A percentile compares a stretch with the other conserved stretches of the same genome.
These are phyloP conservation scores for Scaptomyza graminum DNA, from an alignment of 1,140 invertebrate species.

Conservation along the genomic window DNA sequence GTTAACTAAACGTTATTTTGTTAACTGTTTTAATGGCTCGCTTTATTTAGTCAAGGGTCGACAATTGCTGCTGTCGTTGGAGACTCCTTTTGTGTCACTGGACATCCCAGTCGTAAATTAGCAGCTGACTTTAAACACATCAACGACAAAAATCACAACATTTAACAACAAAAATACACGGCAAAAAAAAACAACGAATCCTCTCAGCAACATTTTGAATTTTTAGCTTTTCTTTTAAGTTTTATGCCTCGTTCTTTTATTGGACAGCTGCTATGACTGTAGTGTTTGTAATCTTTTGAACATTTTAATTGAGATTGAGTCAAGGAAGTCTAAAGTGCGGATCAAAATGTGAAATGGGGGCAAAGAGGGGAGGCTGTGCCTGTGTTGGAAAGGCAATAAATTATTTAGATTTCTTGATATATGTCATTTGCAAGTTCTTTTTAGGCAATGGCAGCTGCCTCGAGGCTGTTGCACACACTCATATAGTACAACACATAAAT, in stretches of 20 bases:
- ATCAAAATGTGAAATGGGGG: background rate
- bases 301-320: background rate
- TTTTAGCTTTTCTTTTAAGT: background rate
- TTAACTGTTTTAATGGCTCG: slow-evolving; percentile 28
- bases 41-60: slow-evolving; percentile 42
- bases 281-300: background rate
- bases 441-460: slow-evolving; percentile 6
- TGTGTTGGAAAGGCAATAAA: background rate
- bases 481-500: slow-evolving; percentile 9
- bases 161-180: background rate
- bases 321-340: background rate
- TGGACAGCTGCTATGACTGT: background rate
- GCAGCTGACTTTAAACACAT: slow-evolving; percentile 42
- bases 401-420: slow-evolving; percentile 6
- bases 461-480: background rate
- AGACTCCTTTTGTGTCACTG: slow-evolving; percentile 54
- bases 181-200: background rate
- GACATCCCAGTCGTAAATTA: slow-evolving; percentile 69
- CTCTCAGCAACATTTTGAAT: background rate
- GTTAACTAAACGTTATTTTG: slow-evolving; percentile 31
- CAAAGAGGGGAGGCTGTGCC: background rate
- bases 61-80: slow-evolving; percentile 74
- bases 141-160: slow-evolving; percentile 29
- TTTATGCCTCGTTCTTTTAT: background rate
- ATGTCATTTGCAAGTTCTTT: slow-evolving; percentile 7